These are phyloP conservation scores for Cheilosia urbana DNA, from an alignment of 2,888 invertebrate species.

Conservation along the genomic window DNA sequence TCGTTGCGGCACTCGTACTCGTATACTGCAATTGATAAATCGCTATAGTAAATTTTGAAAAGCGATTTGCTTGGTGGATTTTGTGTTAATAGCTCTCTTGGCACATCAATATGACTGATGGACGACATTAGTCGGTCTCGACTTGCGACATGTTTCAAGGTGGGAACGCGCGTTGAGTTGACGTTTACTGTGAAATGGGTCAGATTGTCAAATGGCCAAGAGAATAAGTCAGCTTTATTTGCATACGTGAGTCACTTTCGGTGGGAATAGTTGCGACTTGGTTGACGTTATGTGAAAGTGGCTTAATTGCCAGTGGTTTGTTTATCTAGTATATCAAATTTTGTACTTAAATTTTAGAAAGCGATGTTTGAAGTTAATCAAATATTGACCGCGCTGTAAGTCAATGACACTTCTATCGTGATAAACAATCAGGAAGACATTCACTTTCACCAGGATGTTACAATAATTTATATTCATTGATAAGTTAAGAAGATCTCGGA, in stretches of 20 bases:
- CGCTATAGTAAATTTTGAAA: slow-evolving; percentile 51
- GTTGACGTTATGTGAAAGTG: neutral
- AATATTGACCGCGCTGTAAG: too few relatives aligned
- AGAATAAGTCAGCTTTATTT: neutral
- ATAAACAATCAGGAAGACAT: too few relatives aligned
- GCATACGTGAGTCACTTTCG: neutral
- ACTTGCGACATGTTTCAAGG: slow-evolving; percentile 1
- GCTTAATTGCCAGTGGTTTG: too few relatives aligned
- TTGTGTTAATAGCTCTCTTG: slow-evolving; percentile 57
- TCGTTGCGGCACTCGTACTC: neutral
- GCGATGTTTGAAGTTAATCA: too few relatives aligned
- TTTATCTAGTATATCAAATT: too few relatives aligned
- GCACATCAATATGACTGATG: slow-evolving; percentile 48
- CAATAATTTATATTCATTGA: too few relatives aligned
- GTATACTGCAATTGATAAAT: slow-evolving; percentile 53
- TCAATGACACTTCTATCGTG: too few relatives aligned
- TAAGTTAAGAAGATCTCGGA: too few relatives aligned
- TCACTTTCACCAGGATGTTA: too few relatives aligned
- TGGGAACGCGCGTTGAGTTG: slow-evolving; percentile 2
- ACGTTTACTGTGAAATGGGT: slow-evolving; percentile 39
- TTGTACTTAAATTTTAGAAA: too few relatives aligned
- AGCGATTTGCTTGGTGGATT: slow-evolving; percentile 41
- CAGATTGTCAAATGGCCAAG: slow-evolving; percentile 5
- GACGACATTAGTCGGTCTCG: slow-evolving; percentile 14
- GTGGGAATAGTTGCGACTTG: neutral